Conservation (phyloP, 2,113 vertebrate genomes). For the Ammodytes dubius region DNA sequence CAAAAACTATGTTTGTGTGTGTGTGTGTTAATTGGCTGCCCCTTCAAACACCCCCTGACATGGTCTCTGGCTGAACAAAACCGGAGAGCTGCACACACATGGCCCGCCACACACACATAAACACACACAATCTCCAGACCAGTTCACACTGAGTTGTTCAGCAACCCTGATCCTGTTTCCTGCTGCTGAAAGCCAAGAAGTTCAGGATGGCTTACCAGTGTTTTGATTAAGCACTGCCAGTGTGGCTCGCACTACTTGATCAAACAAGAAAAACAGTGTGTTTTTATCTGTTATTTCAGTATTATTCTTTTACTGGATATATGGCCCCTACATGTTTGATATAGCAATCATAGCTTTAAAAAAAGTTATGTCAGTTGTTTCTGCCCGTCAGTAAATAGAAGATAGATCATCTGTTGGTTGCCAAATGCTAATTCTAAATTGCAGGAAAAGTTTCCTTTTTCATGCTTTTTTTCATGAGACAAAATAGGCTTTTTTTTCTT, state of each 20-base stretch:
- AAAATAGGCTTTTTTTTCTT: slow-evolving; percentile 2
- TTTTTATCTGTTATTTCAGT: slow-evolving; percentile 20
- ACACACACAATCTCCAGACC: slow-evolving; percentile 43
- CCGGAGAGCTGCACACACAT: slow-evolving; percentile 9
- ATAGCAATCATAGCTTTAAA: slow-evolving; percentile 57
- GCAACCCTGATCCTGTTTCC: slow-evolving; percentile 71
- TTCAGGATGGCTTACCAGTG: slow-evolving; percentile 74
- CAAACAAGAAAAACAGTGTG: slow-evolving; percentile 61
- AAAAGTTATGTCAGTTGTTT: slow-evolving; percentile 28
- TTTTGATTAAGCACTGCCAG: slow-evolving; percentile 76
- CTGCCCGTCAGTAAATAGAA: slow-evolving; percentile 13
- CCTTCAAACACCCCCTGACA: slow-evolving; percentile 41
- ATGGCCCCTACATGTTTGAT: slow-evolving; percentile 38
- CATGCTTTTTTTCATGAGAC: background rate
- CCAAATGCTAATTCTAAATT: slow-evolving; percentile 14
- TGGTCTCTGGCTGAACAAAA: slow-evolving; percentile 31
- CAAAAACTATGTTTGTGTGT: slow-evolving; percentile 49
- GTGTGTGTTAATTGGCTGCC: slow-evolving; percentile 72
- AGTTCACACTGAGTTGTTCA: slow-evolving; percentile 67
- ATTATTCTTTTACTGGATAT: slow-evolving; percentile 38
- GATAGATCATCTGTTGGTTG: slow-evolving; percentile 28
- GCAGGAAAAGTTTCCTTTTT: slow-evolving; percentile 25
- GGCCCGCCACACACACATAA: slow-evolving; percentile 21
- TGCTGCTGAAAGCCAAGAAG: slow-evolving; percentile 68
- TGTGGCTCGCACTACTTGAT: slow-evolving; percentile 69